Base-by-base conservation (phyloP, 92 coral and sea anemone species). In the Montipora capitata region DNA sequence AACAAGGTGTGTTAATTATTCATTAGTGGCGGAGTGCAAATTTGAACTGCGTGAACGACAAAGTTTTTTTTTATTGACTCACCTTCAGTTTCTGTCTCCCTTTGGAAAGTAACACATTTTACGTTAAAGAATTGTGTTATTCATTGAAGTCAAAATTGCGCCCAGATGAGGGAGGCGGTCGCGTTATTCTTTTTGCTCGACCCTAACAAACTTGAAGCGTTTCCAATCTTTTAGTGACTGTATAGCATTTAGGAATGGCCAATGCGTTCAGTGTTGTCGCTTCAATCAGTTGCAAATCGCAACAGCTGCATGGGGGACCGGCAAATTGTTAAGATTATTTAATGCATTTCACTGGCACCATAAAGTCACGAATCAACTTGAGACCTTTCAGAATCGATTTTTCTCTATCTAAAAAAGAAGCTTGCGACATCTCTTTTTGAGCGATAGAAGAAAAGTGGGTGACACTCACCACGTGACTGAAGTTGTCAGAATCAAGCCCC, bases 1-100 rank as follows among this genome's bases (percentile, higher is more conserved):
- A 72, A 71, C 78, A 71, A 44, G 12, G 62, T 40, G 72, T 57
- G 79, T 83, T 72, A 83, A 83, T 83, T 72, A 83, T 83, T 72
- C 61, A 83, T 56, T 7, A 61, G 69, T 70, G 72, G 20, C 72
- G 72, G 56, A 83, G 69, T 41, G 59, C 35, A 83, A 76, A 71
- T 52, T 82, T 41, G 11, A 54, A 69, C 54, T 69, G 27, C 43
- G 71, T 2, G 18, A 13, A 41, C 2, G 42, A 10, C 41, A 54
- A 16, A 12, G 7, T 17, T 7, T n/a, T 16, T 54, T 83, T 11
- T 54, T 12, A 1, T 9, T 45, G 10, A 83, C 87, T 72, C 44
- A 83, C 87, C 77, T 14, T 68, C 7, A 5, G 3, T 9, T 18
- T 54, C 41, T 74, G 68, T 20, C 11, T 54, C 61, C 12, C 12